These are phyloP conservation scores for Stichodactyla mertensii DNA, from an alignment of 64 coral and sea anemone genomes.

Conservation along the genomic window DNA sequence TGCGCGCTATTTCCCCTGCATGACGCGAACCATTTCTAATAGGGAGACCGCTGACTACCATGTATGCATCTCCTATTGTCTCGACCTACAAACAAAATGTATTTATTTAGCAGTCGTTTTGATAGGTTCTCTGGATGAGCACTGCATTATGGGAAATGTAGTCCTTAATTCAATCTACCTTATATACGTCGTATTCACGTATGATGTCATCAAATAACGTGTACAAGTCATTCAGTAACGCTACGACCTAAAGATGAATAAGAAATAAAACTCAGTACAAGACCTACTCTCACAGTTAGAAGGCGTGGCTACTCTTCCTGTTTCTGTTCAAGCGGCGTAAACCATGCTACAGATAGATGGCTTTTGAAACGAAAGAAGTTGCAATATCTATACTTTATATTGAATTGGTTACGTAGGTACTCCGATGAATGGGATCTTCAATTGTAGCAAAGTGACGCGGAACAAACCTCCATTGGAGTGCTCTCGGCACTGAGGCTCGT, in stretches of 20 bases:
- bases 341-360: too few relatives aligned
- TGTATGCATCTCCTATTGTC: constrained; percentile 98
- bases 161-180: constrained; percentile 43
- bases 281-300: not conserved
- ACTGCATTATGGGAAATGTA: not conserved
- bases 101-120: not conserved
- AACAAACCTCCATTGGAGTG: constrained; percentile 57
- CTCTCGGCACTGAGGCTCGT: constrained; percentile 67
- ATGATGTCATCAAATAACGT: constrained; percentile 98
- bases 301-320: not conserved
- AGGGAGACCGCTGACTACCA: constrained; percentile 96
- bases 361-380: too few relatives aligned
- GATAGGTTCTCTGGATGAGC: too few relatives aligned
- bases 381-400: too few relatives aligned
- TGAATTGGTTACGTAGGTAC: too few relatives aligned
- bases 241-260: constrained; percentile 61
- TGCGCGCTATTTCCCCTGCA: constrained; percentile 88
- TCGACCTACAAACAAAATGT: constrained; percentile 60
- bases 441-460: too few relatives aligned
- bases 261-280: not conserved
- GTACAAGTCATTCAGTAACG: constrained; percentile 92
- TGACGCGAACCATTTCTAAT: constrained; percentile 85
- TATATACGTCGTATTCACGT: constrained; percentile 97
- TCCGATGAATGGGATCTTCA: too few relatives aligned
- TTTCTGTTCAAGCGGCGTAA: too few relatives aligned